Evolutionary conservation across 2,888 invertebrate species (phyloP).

Genomic region (Dascillus cervinus): DNA sequence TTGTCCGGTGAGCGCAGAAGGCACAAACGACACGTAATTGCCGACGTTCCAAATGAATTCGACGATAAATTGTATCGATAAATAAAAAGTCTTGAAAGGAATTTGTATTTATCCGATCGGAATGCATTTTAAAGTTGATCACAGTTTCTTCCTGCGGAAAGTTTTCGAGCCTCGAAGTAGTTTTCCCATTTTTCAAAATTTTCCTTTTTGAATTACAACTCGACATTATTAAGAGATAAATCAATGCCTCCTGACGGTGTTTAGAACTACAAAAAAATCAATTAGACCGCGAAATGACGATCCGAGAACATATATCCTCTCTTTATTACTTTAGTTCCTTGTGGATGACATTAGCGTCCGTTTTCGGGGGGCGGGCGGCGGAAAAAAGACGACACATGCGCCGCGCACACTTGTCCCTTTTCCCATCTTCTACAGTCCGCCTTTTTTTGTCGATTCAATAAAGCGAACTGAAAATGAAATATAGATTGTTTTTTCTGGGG

Average conservation of each 20-base stretch:
- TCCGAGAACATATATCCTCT: slow-evolving; percentile 18
- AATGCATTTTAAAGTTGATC: too few relatives aligned
- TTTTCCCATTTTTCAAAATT: too few relatives aligned
- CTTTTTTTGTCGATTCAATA: slow-evolving; percentile 29
- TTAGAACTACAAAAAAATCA: too few relatives aligned
- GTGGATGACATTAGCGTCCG: slow-evolving; percentile 12
- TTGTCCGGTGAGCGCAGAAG: slow-evolving; percentile 5
- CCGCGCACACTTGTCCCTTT: slow-evolving; percentile 19
- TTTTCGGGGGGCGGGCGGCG: too few relatives aligned
- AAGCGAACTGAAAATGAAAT: slow-evolving; percentile 30
- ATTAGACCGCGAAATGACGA: slow-evolving; percentile 13
- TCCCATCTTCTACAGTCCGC: slow-evolving; percentile 20
- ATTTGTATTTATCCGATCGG: too few relatives aligned
- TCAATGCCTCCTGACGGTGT: too few relatives aligned
- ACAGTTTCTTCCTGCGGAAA: too few relatives aligned
- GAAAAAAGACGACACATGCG: too few relatives aligned
- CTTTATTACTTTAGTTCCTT: slow-evolving; percentile 21
- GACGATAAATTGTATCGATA: slow-evolving; percentile 4
- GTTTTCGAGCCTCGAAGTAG: too few relatives aligned
- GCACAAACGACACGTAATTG: slow-evolving; percentile 6
- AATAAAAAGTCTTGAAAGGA: too few relatives aligned
- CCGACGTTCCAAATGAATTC: slow-evolving; percentile 2
- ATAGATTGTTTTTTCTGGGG: slow-evolving; percentile 29
- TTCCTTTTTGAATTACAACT: too few relatives aligned
- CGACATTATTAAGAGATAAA: too few relatives aligned